phyloP scores from a whole-genome alignment of 2,113 vertebrate genomes.

The Delphinus delphis region DNA sequence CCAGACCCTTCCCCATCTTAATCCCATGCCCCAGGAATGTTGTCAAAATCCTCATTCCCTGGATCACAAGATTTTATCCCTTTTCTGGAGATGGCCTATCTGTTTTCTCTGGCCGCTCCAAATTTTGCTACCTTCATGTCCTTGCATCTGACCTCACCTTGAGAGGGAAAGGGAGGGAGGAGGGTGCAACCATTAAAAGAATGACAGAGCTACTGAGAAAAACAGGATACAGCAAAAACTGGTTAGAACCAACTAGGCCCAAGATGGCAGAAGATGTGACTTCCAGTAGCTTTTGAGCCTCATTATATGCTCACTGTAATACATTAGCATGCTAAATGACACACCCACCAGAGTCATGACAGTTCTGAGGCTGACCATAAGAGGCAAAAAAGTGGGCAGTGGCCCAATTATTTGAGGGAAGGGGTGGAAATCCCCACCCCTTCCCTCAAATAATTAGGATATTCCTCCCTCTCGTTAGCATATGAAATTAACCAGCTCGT shows the following conservation, averaged over 20 bases:
- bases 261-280: neutral
- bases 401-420: no score
- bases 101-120: neutral
- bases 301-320: no score
- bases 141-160: neutral
- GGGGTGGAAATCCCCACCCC: no score
- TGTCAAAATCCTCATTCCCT: neutral
- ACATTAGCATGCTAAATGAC: no score
- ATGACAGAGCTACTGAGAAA: neutral
- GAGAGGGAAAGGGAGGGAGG: neutral
- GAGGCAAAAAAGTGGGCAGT: no score
- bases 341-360: no score
- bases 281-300: neutral
- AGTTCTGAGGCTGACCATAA: no score
- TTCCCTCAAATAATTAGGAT: no score
- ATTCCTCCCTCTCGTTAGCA: no score
- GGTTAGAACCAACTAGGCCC: neutral
- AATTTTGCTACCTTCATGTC: neutral
- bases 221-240: neutral
- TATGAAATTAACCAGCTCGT: no score
- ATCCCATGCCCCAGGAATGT: neutral
- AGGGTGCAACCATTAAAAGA: neutral
- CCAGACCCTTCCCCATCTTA: neutral
- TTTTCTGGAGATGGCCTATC: neutral
- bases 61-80: neutral